phyloP scores from a whole-genome alignment of 1,140 invertebrate species.

The Hormaphis cornu region DNA sequence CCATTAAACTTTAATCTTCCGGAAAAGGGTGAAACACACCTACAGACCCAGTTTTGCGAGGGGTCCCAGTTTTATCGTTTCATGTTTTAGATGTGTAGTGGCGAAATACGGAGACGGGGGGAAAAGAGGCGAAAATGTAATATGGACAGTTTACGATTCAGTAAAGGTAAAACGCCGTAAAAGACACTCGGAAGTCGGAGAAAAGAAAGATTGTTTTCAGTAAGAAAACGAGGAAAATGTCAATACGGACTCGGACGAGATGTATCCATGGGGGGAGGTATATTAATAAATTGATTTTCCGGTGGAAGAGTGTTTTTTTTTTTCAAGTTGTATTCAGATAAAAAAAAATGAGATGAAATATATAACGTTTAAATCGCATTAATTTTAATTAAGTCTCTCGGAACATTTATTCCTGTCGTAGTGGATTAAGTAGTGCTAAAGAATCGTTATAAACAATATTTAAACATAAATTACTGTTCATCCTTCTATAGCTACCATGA shows the following conservation, averaged over 20 bases:
- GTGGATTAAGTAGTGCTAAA: background rate
- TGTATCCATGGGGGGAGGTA: background rate
- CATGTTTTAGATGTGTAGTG: background rate
- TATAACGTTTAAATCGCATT: conserved; percentile 8
- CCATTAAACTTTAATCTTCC: conserved; percentile 29
- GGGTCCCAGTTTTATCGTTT: conserved; percentile 16
- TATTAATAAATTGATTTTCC: conserved; percentile 30
- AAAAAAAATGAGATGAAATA: background rate
- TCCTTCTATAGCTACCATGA: background rate
- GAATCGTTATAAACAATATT: background rate
- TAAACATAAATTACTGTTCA: background rate
- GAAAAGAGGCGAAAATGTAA: conserved; percentile 13
- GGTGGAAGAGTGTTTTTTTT: background rate
- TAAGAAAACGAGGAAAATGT: conserved; percentile 11
- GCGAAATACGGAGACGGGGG: background rate
- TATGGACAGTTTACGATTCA: conserved; percentile 21
- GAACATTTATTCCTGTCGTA: background rate
- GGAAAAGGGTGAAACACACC: conserved; percentile 25
- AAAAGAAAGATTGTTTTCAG: conserved; percentile 25
- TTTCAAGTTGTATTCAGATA: background rate
- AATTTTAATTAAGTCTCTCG: conserved; percentile 25
- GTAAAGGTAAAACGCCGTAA: background rate
- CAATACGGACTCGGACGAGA: background rate
- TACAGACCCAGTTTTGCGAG: conserved; percentile 26
- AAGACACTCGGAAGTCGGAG: conserved; percentile 18